A percentile compares a stretch with the other conserved stretches of the same genome.
Conservation (phyloP, 1,140 invertebrate species). For the Sarcophaga bullata region DNA sequence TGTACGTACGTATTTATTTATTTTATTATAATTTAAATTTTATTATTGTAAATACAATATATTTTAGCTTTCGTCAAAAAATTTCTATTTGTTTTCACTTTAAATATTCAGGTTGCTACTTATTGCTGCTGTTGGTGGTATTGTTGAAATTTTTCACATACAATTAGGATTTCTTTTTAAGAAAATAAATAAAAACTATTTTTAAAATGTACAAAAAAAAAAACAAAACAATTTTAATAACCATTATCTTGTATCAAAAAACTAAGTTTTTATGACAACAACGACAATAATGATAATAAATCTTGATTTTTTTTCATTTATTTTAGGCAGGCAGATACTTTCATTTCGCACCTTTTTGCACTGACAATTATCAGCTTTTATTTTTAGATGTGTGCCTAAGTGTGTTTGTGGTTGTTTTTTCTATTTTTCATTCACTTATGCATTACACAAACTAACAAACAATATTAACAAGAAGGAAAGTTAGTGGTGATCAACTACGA, state of each 20-base stretch:
- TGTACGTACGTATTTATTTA: no score
- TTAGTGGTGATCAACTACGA: no score
- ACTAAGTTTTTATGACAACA: no score
- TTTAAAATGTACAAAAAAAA: not conserved
- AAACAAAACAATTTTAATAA: not conserved
- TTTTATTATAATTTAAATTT: not conserved
- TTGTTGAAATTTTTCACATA: not conserved
- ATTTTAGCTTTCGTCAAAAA: not conserved
- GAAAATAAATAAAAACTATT: no score
- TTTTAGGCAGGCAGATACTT: slow-evolving; percentile 4
- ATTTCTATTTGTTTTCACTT: slow-evolving; percentile 10
- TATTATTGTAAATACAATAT: not conserved
- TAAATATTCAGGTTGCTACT: not conserved
- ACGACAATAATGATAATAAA: no score
- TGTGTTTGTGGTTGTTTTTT: no score
- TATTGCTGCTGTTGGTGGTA: not conserved
- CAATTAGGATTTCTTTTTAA: not conserved
- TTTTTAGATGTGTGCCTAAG: no score
- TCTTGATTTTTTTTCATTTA: not conserved
- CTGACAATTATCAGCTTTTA: slow-evolving; percentile 14
- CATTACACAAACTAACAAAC: not conserved
- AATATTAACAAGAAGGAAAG: not conserved
- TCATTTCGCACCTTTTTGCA: slow-evolving; percentile 23
- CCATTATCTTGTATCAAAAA: not conserved
- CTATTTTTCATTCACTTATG: no score